Evolutionary conservation across 1,140 invertebrate species (phyloP).

Genomic region (Euura lappo): DNA sequence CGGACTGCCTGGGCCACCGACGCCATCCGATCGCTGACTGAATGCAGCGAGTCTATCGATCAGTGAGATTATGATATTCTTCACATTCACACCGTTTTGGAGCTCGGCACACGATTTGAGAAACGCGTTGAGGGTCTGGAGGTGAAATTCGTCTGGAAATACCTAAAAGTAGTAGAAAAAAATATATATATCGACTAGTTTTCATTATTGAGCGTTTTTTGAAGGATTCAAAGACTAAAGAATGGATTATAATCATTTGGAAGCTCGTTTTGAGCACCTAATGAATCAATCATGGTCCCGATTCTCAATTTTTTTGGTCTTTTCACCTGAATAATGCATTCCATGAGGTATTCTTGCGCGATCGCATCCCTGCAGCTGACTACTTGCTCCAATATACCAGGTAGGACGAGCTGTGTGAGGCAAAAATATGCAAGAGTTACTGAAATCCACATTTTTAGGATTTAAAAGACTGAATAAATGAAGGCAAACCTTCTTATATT

Average conservation of each 20-base stretch:
- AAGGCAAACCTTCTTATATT: constrained; percentile 79
- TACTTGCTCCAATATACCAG: constrained; percentile 93
- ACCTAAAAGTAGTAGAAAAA: constrained; percentile 66
- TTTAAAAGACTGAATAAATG: constrained; percentile 17
- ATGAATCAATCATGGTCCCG: too few relatives aligned
- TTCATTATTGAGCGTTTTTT: background rate
- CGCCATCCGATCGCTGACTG: constrained; percentile 75
- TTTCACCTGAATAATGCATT: constrained; percentile 96
- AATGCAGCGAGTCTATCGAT: constrained; percentile 91
- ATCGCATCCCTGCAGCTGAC: constrained; percentile 98
- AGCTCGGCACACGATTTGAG: constrained; percentile 97
- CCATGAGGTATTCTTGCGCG: constrained; percentile 99
- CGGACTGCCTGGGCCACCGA: constrained; percentile 55
- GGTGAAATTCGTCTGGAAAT: constrained; percentile 98
- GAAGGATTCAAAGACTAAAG: too few relatives aligned
- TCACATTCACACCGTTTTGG: constrained; percentile 95
- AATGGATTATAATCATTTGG: too few relatives aligned
- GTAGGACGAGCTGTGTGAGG: constrained; percentile 73
- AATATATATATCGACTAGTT: background rate
- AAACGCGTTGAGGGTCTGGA: constrained; percentile 94
- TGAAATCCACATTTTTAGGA: background rate
- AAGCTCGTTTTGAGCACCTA: too few relatives aligned
- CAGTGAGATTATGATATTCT: constrained; percentile 96
- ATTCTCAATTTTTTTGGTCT: background rate
- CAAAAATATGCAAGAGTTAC: constrained; percentile 19